Percentiles rank a stretch among this genome's conserved stretches.
Evolutionary conservation across 1,140 invertebrate genomes (phyloP).

Genomic region (Aporrectodea caliginosa): DNA sequence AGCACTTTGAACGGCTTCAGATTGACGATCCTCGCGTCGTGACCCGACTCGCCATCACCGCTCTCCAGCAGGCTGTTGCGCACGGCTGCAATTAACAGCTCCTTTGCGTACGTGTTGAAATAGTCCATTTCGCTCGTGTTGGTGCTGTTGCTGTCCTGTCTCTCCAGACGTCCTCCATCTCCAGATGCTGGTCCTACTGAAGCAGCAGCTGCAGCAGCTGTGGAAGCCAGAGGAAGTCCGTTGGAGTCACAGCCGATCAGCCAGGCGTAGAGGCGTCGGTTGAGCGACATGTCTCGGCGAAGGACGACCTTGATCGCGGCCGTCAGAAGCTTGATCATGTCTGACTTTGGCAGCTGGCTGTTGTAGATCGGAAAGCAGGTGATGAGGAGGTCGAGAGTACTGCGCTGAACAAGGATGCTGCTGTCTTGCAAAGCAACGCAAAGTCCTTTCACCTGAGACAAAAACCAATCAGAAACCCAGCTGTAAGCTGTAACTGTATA

Average conservation of each 20-base stretch:
- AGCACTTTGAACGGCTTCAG: slow-evolving; percentile 79
- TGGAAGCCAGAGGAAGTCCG: slow-evolving; percentile 30
- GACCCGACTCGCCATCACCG: slow-evolving; percentile 26
- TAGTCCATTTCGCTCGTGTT: slow-evolving; percentile 58
- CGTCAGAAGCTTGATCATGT: slow-evolving; percentile 74
- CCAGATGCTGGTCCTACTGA: slow-evolving; percentile 42
- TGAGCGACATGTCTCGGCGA: slow-evolving; percentile 85
- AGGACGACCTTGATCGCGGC: slow-evolving; percentile 78
- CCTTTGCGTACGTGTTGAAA: slow-evolving; percentile 71
- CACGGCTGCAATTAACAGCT: slow-evolving; percentile 58
- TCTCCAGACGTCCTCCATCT: slow-evolving; percentile 36
- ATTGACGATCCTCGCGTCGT: slow-evolving; percentile 52
- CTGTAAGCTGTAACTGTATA: no score
- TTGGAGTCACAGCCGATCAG: slow-evolving; percentile 67
- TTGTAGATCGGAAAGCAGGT: slow-evolving; percentile 82
- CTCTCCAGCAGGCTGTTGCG: slow-evolving; percentile 55
- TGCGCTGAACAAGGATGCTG: slow-evolving; percentile 79
- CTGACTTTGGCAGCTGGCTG: slow-evolving; percentile 68
- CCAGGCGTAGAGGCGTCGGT: slow-evolving; percentile 80
- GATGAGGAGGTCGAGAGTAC: slow-evolving; percentile 77
- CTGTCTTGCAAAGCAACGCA: slow-evolving; percentile 74
- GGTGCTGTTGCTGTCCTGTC: slow-evolving; percentile 39
- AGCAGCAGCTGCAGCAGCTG: slow-evolving; percentile 37
- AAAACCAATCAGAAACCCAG: no score
- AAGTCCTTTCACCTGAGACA: slow-evolving; percentile 64